A percentile compares a stretch with the other conserved stretches of the same genome.
phyloP scores from a whole-genome alignment of 2,113 vertebrate species.

The Eulacestoma nigropectus region DNA sequence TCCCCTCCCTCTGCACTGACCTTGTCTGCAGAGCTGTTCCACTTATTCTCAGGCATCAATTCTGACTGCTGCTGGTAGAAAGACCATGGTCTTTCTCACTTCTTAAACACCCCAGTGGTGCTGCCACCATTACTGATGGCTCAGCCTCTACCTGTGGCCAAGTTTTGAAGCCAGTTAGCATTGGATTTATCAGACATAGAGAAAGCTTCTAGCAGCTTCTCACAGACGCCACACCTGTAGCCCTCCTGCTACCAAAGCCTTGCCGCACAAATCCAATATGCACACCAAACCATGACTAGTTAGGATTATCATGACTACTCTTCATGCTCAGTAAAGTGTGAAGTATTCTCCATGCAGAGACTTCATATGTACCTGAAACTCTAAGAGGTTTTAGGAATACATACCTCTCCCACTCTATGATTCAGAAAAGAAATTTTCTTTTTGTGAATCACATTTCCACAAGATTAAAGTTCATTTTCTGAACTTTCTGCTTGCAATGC shows the following conservation, averaged over 20 bases:
- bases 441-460: background rate
- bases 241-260: background rate
- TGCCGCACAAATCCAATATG: background rate
- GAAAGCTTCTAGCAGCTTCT: background rate
- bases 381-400: background rate
- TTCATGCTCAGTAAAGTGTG: background rate
- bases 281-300: background rate
- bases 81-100: fast-evolving
- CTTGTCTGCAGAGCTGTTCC: background rate
- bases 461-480: background rate
- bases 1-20: background rate
- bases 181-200: background rate
- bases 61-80: too few species aligned
- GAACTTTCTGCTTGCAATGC: background rate
- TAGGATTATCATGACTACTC: background rate
- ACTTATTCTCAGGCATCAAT: background rate
- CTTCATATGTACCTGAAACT: background rate
- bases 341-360: background rate
- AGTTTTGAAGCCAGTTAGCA: background rate
- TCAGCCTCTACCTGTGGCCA: background rate
- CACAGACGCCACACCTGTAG: background rate
- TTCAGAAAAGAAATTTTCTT: background rate
- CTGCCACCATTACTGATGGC: background rate
- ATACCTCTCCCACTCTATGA: background rate
- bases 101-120: background rate